A percentile compares a stretch with the other conserved stretches of the same genome.
phyloP scores from a whole-genome alignment of 2,113 vertebrate species.

The Rhinolophus sinicus region DNA sequence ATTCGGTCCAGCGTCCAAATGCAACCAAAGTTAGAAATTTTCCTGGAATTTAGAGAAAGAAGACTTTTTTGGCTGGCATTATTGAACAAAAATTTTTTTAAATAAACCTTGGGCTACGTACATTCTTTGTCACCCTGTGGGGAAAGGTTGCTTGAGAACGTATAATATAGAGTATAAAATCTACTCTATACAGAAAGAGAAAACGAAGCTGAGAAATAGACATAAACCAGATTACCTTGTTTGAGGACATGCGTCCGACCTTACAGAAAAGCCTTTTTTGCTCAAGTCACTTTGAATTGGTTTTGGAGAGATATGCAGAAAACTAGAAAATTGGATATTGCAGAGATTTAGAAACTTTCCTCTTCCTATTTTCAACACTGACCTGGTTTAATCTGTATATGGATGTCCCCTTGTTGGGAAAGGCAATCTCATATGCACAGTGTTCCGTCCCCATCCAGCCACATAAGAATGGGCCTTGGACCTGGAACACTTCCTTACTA shows the following conservation, averaged over 20 bases:
- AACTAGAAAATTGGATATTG: not conserved
- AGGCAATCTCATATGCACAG: not conserved
- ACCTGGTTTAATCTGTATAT: not conserved
- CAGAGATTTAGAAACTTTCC: not conserved
- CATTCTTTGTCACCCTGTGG: not conserved
- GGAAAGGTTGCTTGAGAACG: not conserved
- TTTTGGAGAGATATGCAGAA: not conserved
- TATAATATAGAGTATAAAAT: not conserved
- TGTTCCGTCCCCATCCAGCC: not conserved
- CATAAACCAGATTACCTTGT: not conserved
- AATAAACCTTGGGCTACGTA: not conserved
- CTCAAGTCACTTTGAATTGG: not conserved
- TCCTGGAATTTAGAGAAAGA: not conserved
- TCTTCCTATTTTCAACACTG: constrained; percentile 7
- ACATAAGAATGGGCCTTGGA: not conserved
- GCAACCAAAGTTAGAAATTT: constrained; percentile 11
- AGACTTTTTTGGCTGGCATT: not conserved
- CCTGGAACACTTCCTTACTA: not conserved
- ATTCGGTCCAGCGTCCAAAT: not conserved
- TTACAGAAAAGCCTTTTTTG: not conserved
- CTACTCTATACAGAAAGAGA: not conserved
- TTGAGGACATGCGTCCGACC: not conserved
- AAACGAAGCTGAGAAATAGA: not conserved
- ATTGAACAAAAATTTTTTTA: not conserved
- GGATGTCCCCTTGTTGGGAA: not conserved